Percentiles rank a stretch among this genome's conserved stretches.
Conservation (phyloP, 2,113 vertebrate genomes). For the Poeciliopsis retropinna region DNA sequence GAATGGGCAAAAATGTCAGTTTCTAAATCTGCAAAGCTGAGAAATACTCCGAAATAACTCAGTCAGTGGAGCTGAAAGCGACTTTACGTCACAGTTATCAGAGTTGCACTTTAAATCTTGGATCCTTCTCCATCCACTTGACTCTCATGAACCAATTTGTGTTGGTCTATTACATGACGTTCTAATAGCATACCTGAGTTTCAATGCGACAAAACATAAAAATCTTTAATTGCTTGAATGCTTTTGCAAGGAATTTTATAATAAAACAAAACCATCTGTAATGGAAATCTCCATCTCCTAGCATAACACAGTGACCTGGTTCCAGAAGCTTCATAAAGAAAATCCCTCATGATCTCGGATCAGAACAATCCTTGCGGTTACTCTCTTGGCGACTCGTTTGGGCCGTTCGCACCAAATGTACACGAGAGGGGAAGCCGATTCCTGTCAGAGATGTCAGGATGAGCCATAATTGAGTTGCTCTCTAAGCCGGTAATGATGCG, state of each 20-base stretch:
- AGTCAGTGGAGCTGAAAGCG: too few species aligned
- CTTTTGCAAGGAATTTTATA: not conserved
- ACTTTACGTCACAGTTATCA: too few species aligned
- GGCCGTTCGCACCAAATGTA: slow-evolving; percentile 20
- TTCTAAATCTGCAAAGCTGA: too few species aligned
- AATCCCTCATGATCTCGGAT: slow-evolving; percentile 34
- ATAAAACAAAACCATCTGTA: not conserved
- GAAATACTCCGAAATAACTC: too few species aligned
- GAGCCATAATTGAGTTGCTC: slow-evolving; percentile 43
- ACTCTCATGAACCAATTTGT: not conserved
- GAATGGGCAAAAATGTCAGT: too few species aligned
- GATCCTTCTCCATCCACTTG: not conserved
- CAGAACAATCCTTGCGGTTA: slow-evolving; percentile 17
- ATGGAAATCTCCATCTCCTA: slow-evolving; percentile 3
- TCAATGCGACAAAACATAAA: not conserved
- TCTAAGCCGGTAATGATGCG: slow-evolving; percentile 49
- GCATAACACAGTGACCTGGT: slow-evolving; percentile 16
- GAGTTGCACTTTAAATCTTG: too few species aligned
- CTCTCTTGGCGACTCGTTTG: slow-evolving; percentile 39
- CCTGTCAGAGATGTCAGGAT: slow-evolving; percentile 61
- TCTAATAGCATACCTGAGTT: not conserved
- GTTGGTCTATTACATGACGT: not conserved
- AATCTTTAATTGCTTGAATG: not conserved
- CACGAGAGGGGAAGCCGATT: slow-evolving; percentile 50
- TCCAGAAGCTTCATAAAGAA: slow-evolving; percentile 26